Evolutionary conservation across 2,113 vertebrate species (phyloP).

Genomic region (Dendrocopos noguchii): DNA sequence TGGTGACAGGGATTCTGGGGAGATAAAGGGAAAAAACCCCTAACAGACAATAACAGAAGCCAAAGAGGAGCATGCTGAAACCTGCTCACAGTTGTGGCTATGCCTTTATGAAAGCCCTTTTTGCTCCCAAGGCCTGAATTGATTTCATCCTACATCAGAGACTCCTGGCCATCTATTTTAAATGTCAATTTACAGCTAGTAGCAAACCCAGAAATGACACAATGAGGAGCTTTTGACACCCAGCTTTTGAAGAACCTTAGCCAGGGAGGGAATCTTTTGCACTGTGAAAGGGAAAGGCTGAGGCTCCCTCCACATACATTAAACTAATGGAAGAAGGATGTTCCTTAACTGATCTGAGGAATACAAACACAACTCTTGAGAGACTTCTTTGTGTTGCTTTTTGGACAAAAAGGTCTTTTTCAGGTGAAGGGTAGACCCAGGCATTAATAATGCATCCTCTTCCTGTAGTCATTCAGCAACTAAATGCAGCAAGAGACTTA

Average conservation of each 20-base stretch:
- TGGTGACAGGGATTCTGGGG: background rate
- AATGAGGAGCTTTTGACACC: background rate
- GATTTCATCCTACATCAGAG: background rate
- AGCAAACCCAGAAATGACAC: background rate
- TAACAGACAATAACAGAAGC: background rate
- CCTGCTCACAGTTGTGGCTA: background rate
- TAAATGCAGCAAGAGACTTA: background rate
- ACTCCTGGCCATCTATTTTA: background rate
- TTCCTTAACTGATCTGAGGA: background rate
- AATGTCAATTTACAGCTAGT: background rate
- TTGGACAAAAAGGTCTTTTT: background rate
- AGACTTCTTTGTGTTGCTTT: background rate
- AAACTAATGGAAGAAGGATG: background rate
- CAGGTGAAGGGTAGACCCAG: background rate
- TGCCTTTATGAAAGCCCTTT: background rate
- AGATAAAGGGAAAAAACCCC: background rate
- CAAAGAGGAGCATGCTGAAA: background rate
- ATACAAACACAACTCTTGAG: background rate
- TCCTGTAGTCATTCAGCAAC: background rate
- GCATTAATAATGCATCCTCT: conserved; percentile 12
- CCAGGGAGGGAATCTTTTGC: background rate
- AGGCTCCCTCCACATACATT: background rate
- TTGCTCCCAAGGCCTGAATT: background rate
- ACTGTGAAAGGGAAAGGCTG: background rate
- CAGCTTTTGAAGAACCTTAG: background rate